Percentiles rank a stretch among this genome's conserved stretches.
phyloP scores from a whole-genome alignment of 2,797 vertebrate genomes.

The Myotis myotis region DNA sequence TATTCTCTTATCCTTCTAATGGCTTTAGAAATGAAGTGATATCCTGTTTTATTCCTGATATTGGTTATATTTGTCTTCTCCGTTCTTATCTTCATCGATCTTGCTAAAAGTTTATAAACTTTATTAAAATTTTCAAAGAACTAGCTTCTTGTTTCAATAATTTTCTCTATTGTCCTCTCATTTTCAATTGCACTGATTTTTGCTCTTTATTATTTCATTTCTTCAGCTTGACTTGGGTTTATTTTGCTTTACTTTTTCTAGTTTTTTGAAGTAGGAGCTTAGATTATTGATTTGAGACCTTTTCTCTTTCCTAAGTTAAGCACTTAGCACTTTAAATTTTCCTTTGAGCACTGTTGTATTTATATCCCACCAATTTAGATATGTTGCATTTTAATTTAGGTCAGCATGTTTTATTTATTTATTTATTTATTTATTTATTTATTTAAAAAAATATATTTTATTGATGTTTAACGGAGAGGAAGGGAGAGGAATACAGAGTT shows the following conservation, averaged over 20 bases:
- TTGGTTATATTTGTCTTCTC: not conserved
- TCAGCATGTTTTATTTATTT: not conserved
- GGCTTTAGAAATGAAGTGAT: not conserved
- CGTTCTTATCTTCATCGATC: not conserved
- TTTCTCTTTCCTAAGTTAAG: not conserved
- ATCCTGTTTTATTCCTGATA: not conserved
- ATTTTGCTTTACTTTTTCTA: not conserved
- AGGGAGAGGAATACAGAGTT: too few species aligned
- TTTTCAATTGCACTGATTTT: not conserved
- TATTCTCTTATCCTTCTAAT: not conserved
- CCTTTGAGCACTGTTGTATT: not conserved
- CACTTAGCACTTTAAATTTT: not conserved
- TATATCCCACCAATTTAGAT: not conserved
- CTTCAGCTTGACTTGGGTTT: not conserved
- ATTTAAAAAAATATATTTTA: too few species aligned
- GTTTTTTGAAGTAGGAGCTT: not conserved
- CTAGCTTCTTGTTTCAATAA: not conserved
- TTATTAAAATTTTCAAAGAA: conserved; percentile 3
- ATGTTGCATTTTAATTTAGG: not conserved
- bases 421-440: not conserved
- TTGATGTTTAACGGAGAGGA: too few species aligned
- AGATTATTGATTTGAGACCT: not conserved
- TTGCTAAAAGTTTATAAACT: not conserved
- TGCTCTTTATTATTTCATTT: not conserved
- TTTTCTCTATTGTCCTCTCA: not conserved